Percentiles rank a stretch among this genome's conserved stretches.
Evolutionary conservation across 2,113 vertebrate genomes (phyloP).

Genomic region (Narcine bancroftii): DNA sequence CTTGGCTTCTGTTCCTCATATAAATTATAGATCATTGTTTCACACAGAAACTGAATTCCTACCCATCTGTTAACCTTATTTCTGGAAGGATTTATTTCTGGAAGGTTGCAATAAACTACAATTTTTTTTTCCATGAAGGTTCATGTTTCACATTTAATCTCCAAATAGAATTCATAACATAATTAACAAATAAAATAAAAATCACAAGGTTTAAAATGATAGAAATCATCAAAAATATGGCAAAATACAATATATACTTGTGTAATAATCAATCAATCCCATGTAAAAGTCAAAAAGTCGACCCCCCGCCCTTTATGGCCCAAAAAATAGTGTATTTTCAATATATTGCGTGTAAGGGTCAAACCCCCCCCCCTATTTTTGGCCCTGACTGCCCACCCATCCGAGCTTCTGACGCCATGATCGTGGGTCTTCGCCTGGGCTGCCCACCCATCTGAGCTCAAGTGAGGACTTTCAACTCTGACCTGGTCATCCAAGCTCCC

Average conservation of each 20-base stretch:
- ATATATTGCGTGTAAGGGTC: no score
- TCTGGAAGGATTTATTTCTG: neutral
- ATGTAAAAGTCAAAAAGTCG: no score
- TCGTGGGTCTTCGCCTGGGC: no score
- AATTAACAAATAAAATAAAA: neutral
- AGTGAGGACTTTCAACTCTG: no score
- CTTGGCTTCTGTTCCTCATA: neutral
- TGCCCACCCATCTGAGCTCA: no score
- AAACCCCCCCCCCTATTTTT: no score
- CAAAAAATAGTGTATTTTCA: no score
- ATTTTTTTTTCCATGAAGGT: neutral
- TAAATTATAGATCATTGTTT: neutral
- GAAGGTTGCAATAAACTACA: neutral
- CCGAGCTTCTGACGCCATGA: no score
- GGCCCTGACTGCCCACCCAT: no score
- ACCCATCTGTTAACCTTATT: neutral
- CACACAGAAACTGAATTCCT: neutral
- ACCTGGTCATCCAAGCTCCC: no score
- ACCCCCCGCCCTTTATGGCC: no score
- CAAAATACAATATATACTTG: neutral
- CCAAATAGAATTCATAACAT: neutral
- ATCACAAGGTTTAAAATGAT: neutral
- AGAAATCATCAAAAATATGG: neutral
- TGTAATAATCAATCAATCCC: no score
- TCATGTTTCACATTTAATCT: neutral